phyloP scores from a whole-genome alignment of 1,140 invertebrate genomes.

The Orchestia grillus region DNA sequence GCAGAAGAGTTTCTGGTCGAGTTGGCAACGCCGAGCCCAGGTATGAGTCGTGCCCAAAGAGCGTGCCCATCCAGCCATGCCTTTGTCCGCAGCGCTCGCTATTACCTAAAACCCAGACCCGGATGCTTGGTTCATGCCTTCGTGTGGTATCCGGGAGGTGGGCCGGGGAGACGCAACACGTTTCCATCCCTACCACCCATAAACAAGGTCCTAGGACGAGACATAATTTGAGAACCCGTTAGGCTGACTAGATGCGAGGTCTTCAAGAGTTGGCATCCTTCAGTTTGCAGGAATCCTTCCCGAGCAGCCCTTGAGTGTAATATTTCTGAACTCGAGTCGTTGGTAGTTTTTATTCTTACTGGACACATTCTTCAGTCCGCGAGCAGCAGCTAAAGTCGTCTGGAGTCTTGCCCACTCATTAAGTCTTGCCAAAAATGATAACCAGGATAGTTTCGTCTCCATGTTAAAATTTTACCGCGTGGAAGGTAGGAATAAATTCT shows the following conservation, averaged over 20 bases:
- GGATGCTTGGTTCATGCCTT: slow-evolving; percentile 31
- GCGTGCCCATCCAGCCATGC: slow-evolving; percentile 46
- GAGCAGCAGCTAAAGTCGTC: not conserved
- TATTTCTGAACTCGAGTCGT: not conserved
- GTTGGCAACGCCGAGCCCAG: not conserved
- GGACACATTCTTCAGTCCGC: not conserved
- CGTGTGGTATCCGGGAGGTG: slow-evolving; percentile 32
- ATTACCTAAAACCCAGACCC: slow-evolving; percentile 46
- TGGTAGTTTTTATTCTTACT: not conserved
- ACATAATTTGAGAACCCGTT: not conserved
- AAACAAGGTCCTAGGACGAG: not conserved
- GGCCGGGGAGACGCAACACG: not conserved
- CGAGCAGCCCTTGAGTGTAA: not conserved
- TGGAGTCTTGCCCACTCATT: not conserved
- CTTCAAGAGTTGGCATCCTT: not conserved
- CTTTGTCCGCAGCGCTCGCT: slow-evolving; percentile 39
- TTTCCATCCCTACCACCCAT: slow-evolving; percentile 5
- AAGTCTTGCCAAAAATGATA: not conserved
- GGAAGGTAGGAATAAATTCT: not conserved
- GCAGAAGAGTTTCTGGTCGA: not conserved
- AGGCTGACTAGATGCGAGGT: not conserved
- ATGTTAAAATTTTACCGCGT: not conserved
- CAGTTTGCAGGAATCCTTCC: not conserved
- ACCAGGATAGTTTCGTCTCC: not conserved
- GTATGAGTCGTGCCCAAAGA: slow-evolving; percentile 13